Conservation (phyloP, 2,113 vertebrate species). For the Rattus rattus region DNA sequence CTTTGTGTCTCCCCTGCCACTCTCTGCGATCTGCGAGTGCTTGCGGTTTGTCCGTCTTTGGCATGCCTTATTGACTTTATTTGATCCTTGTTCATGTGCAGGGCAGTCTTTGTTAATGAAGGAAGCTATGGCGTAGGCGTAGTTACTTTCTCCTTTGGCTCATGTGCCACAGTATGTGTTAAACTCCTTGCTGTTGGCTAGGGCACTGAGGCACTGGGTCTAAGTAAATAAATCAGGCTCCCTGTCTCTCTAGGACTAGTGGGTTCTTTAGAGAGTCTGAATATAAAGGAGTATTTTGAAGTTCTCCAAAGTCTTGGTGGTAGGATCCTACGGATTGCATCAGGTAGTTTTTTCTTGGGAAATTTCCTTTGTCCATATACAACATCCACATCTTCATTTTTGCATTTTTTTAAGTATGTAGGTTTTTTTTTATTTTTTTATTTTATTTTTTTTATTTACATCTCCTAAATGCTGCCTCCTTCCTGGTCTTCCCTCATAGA, state of each 20-base stretch:
- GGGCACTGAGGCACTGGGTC: neutral
- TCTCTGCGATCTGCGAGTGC: neutral
- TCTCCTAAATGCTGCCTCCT: no score
- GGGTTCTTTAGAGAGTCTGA: constrained; percentile 42
- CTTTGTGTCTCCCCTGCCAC: neutral
- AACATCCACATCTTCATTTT: neutral
- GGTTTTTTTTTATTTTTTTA: no score
- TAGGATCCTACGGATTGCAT: constrained; percentile 53
- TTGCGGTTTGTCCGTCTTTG: constrained; percentile 19
- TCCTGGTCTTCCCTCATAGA: no score
- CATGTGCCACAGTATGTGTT: neutral
- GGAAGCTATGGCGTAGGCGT: neutral
- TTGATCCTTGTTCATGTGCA: neutral
- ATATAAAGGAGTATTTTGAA: constrained; percentile 63
- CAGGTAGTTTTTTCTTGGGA: constrained; percentile 22
- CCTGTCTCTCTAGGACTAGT: constrained; percentile 11
- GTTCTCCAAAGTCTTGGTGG: constrained; percentile 51
- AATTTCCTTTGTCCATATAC: neutral
- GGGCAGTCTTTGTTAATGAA: constrained; percentile 42
- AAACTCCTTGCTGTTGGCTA: constrained; percentile 24
- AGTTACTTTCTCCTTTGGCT: constrained; percentile 36
- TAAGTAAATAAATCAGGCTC: constrained; percentile 44
- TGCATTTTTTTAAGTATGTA: no score
- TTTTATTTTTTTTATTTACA: no score
- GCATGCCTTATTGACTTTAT: neutral